Evolutionary conservation across 2,113 vertebrate genomes (phyloP), one percentile per base, ranked within the genome.

Genomic region (Cercocebus atys): DNA sequence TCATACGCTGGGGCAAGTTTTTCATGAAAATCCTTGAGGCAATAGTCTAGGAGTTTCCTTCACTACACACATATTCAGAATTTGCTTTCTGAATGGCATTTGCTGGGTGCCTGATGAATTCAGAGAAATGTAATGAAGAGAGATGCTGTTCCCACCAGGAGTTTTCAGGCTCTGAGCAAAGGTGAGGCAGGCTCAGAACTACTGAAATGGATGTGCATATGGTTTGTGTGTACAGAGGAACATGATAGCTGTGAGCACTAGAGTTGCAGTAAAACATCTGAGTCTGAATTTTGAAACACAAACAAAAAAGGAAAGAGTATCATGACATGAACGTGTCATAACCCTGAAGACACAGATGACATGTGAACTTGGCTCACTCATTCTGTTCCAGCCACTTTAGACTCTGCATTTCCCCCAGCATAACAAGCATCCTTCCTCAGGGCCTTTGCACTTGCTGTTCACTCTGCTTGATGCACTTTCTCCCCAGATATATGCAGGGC

Each of bases 241-340:
- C 1, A 1, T 30, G 23, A 30, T 0, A 59, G 64, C 1, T 30
- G 4, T 9, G 43, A 32, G 32, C n/a, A n/a, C 47, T 32, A 40
- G 40, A 57, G 18, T 82, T 86, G 4, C 18, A 10, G 11, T 18
- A 45, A 50, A 59, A 84, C 0, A 4, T 9, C 64, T 40, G 27
- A 86, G 40, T 73, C 23, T 59, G 8, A 92, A 59, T 66, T 95
- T 89, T 50, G 32, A 90, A 82, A 88, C 17, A 35, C 35, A 73
- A 57, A 75, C 35, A 45, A 57, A 87, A 89, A 83, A 57, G 45
- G 9, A 30, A 50, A 5, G 40, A 68, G n/a, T 79, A 78, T 40
- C 38, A 66, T 6, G 32, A 38, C 32, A 64, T 2, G 40, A 47
- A 68, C 18, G 50, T 45, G 35, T 27, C 38, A 32, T 27, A 59